phyloP scores from a whole-genome alignment of 2,888 invertebrate species.

The Spilosoma lubricipeda region DNA sequence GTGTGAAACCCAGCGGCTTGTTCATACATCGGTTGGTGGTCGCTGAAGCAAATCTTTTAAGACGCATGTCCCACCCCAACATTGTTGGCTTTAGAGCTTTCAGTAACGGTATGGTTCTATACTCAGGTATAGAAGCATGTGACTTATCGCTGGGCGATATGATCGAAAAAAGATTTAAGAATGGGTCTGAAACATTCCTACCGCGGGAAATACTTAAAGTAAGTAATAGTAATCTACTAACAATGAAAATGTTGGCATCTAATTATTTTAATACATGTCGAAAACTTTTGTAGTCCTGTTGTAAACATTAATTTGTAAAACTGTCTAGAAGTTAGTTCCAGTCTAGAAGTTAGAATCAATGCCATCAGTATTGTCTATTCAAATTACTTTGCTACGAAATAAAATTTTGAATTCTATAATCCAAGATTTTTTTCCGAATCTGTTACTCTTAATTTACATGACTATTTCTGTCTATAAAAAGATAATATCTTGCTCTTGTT shows the following conservation, averaged over 20 bases:
- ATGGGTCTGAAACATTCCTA: slow-evolving; percentile 86
- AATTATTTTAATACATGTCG: not conserved
- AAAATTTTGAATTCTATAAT: too few species aligned
- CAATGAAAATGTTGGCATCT: not conserved
- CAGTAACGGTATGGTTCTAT: slow-evolving; percentile 84
- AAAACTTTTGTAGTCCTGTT: not conserved
- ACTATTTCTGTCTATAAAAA: too few species aligned
- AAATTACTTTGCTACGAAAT: too few species aligned
- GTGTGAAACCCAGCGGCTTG: slow-evolving; percentile 75
- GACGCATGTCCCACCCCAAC: slow-evolving; percentile 91
- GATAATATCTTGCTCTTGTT: too few species aligned
- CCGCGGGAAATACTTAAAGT: slow-evolving; percentile 88
- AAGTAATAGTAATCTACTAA: slow-evolving; percentile 6
- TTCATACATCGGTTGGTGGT: slow-evolving; percentile 86
- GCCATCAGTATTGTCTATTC: too few species aligned
- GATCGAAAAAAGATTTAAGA: slow-evolving; percentile 89
- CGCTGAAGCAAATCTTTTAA: slow-evolving; percentile 90
- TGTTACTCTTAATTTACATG: too few species aligned
- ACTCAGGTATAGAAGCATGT: slow-evolving; percentile 93
- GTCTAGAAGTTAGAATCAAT: too few species aligned
- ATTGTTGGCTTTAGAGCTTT: slow-evolving; percentile 91
- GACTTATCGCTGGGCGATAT: slow-evolving; percentile 90
- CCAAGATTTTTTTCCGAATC: too few species aligned
- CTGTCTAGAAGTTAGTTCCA: not conserved
- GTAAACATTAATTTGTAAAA: not conserved